Evolutionary conservation across 2,888 invertebrate genomes (phyloP), one percentile per base, ranked within the genome.

Genomic region (Portevinia maculata): DNA sequence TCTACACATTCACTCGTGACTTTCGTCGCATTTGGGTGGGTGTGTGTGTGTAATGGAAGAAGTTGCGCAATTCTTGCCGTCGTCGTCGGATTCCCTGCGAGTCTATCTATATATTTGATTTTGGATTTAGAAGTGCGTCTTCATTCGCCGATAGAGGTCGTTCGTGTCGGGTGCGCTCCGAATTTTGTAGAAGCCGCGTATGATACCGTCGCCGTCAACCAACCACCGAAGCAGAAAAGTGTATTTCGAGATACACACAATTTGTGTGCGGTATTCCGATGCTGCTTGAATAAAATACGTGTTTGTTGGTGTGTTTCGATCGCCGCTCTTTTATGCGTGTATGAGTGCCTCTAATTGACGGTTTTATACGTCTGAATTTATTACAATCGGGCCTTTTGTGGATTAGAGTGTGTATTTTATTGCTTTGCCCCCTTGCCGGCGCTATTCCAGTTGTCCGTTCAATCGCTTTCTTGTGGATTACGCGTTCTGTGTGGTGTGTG

Each of bases 291-390:
- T 13, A 7, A 52, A 28, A 64, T 70, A 55, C 39, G 50, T 48
- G 48, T 17, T 15, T 15, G 39, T 53, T 60, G 74, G 74, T 52
- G 60, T 50, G 67, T 34, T 28, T 52, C 9, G 39, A n/a, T 41
- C 52, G 60, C 60, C 2, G 21, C 21, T 15, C 0, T 32, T 30
- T 24, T 59, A 67, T 64, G 65, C 62, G 74, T 39, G 75, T 46
- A 50, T 62, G 44, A 65, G 37, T 30, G 60, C 44, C 30, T 78
- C 48, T 81, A 83, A 85, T 85, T 84, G 84, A 83, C 84, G 85
- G 78, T 79, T 81, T 85, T 79, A 85, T 84, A 85, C 84, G 85
- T 84, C 84, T 83, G 83, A 85, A 85, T 85, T 85, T 85, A 85
- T 85, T 84, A 85, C 83, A 84, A 85, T 83, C 79, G 78, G 74